Evolutionary conservation across 1,140 invertebrate species (phyloP).

Genomic region (Drosophila nasuta): DNA sequence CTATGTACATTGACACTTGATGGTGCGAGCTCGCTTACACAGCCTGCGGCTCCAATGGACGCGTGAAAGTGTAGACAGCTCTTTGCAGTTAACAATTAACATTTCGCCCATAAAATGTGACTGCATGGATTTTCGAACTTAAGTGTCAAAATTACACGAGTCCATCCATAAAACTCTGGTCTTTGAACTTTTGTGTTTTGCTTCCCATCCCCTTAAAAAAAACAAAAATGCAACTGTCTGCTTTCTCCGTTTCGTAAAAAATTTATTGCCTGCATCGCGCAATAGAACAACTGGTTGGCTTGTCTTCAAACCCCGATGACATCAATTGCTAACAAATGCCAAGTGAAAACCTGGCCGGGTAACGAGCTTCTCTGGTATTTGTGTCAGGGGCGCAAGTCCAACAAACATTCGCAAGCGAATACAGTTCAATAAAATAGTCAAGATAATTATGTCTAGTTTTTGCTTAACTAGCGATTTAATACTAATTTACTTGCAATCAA

Average conservation of each 20-base stretch:
- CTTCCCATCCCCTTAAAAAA: not conserved
- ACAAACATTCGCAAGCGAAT: slow-evolving; percentile 18
- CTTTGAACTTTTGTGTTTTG: slow-evolving; percentile 62
- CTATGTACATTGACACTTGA: slow-evolving; percentile 70
- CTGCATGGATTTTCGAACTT: slow-evolving; percentile 59
- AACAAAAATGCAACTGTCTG: slow-evolving; percentile 7
- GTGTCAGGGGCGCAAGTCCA: slow-evolving; percentile 69
- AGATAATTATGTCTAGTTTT: slow-evolving; percentile 57
- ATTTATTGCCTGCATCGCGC: slow-evolving; percentile 18
- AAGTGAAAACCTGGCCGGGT: slow-evolving; percentile 59
- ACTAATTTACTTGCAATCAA: slow-evolving; percentile 46
- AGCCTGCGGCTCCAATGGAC: slow-evolving; percentile 26
- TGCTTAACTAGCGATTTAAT: slow-evolving; percentile 24
- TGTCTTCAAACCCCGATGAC: slow-evolving; percentile 7
- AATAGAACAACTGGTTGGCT: slow-evolving; percentile 58
- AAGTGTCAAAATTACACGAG: slow-evolving; percentile 40
- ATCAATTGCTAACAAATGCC: slow-evolving; percentile 24
- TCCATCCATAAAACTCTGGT: slow-evolving; percentile 32
- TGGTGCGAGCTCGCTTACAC: slow-evolving; percentile 18
- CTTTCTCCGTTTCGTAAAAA: slow-evolving; percentile 56
- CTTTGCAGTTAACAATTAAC: slow-evolving; percentile 59
- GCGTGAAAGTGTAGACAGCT: slow-evolving; percentile 72
- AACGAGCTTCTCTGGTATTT: slow-evolving; percentile 55
- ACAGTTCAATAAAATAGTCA: slow-evolving; percentile 23
- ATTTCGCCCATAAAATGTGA: slow-evolving; percentile 68